Percentiles rank a stretch among this genome's conserved stretches.
Evolutionary conservation across 2,113 vertebrate genomes (phyloP).

Genomic region (Cavia porcellus): DNA sequence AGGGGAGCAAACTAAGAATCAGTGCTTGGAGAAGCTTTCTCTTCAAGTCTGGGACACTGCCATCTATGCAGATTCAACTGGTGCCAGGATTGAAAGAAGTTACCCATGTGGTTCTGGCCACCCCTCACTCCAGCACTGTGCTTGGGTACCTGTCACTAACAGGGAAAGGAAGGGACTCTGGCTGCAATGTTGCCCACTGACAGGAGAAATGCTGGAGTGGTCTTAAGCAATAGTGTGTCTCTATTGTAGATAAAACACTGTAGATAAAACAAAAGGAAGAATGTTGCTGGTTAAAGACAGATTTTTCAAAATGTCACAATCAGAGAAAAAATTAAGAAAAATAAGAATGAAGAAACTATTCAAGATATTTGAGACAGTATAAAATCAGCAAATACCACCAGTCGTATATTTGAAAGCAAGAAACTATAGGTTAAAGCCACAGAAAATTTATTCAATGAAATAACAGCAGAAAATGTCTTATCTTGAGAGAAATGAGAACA

Average conservation of each 20-base stretch:
- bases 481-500: neutral
- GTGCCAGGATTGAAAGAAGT: neutral
- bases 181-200: neutral
- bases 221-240: neutral
- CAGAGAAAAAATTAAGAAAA: neutral
- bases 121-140: neutral
- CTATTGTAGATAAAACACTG: too few species aligned
- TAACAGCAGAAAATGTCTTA: neutral
- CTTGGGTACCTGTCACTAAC: neutral
- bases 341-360: neutral
- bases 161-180: neutral
- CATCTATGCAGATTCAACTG: neutral
- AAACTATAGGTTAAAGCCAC: neutral
- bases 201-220: neutral
- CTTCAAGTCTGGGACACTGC: neutral
- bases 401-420: neutral
- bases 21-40: neutral
- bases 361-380: neutral
- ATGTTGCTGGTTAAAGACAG: neutral
- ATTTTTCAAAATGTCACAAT: neutral
- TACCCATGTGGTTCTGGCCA: neutral
- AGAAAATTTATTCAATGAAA: neutral
- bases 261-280: neutral
- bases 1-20: neutral
- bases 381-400: neutral